Evolutionary conservation across 2,888 invertebrate genomes (phyloP), one percentile per base, ranked within the genome.

Genomic region (Drosophila diplacantha): DNA sequence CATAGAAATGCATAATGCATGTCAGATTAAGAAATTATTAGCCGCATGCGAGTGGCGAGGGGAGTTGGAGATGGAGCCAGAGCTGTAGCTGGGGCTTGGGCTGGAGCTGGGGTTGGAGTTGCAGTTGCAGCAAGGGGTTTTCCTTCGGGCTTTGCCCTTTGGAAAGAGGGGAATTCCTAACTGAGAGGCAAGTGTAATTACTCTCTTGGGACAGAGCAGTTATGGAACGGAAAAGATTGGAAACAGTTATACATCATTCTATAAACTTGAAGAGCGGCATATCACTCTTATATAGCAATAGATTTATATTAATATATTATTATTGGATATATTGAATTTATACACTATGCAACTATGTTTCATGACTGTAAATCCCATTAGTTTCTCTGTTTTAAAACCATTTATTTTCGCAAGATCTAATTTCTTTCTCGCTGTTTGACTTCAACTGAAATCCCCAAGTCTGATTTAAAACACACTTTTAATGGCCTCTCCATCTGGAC

Each of bases 1-100:
- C 69, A 71, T 59, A 68, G 63, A 81, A 75, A 71, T 78, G 76
- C 81, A 78, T 81, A 67, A 81, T 78, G 67, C 71, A 83, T 78
- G 73, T 64, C 58, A 75, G 79, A 75, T 81, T 81, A 75, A 75
- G 63, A 75, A 78, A 81, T 83, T 83, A 83, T 83, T 81, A 75
- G 83, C 68, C 64, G 60, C 63, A 62, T 54, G 37, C 37, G 35
- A 37, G n/a, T 11, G n/a, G 32, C 22, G 26, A 31, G 35, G 14
- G 29, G 14, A 51, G 50, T 32, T 20, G 9, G 11, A 24, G 16
- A 9, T 31, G 29, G 11, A 39, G 34, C 31, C 41, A 24, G 41
- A 24, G n/a, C 1, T 9, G 24, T 5, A 41, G 22, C 0, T 39
- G 8, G 22, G 46, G 58, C n/a, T 11, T 3, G n/a, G 20, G 20